Base-by-base conservation (phyloP, 2,888 invertebrate genomes). In the Taenaris catops region DNA sequence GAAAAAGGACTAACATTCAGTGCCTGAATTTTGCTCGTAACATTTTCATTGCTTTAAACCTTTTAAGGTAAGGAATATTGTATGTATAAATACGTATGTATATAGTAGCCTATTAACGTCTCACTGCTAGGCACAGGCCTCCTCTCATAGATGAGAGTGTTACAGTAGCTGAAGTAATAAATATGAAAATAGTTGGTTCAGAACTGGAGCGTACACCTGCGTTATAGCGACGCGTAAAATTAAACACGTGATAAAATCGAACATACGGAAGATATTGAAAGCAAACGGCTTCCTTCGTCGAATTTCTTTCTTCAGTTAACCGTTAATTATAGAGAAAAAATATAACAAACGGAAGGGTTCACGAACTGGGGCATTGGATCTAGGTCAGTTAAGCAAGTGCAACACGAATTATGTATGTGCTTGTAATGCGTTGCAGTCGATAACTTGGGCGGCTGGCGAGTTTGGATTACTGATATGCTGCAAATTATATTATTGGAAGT, bases 371-470 rank as follows among this genome's bases (percentile, higher is more conserved):
- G 35, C 38, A 34, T 8, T 21, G 34, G 19, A 51, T 44, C 29
- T 51, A 44, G 50, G 50, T 45, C 48, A 50, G 38, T 31, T 27
- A 35, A 28, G 34, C 40, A 42, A 27, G 33, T 42, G 45, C 44
- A 33, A 42, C 46, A 54, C 46, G 49, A 58, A 58, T 53, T 57
- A 63, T 59, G 57, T 49, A 58, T 53, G 46, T 49, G 51, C 53
- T 48, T 55, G 51, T 49, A 46, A 31, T 42, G 18, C 11, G 23
- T 45, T 45, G 32, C 27, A 44, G 46, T 41, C 49, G 50, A 60
- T 54, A 31, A 31, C 25, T 39, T 34, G 38, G 25, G 33, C 32
- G 41, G 38, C 18, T 20, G 36, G 26, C 18, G 12, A 8, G 12
- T 24, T 23, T 31, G 19, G 14, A 14, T 14, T 14, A 23, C 21